Conservation (phyloP, 2,797 vertebrate species). For the Falco novaeseelandiae region DNA sequence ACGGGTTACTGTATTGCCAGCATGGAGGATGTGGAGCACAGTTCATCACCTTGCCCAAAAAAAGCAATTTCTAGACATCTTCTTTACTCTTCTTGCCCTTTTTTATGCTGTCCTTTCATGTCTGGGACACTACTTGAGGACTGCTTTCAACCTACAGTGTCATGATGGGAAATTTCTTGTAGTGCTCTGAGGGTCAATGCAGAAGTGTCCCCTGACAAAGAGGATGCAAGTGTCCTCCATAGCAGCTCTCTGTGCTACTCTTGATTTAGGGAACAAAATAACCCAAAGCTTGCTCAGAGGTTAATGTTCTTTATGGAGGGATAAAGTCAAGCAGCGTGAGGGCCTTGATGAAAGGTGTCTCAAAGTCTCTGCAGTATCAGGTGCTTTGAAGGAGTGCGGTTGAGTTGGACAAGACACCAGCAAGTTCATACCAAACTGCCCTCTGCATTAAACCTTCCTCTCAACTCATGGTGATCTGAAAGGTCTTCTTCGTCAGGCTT, state of each 20-base stretch:
- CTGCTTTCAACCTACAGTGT: background rate
- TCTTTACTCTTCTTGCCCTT: background rate
- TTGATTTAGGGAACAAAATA: background rate
- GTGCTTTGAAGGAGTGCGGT: background rate
- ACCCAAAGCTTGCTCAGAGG: background rate
- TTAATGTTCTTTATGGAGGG: background rate
- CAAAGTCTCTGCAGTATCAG: background rate
- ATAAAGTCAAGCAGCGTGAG: background rate
- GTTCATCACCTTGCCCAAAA: background rate
- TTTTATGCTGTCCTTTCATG: background rate
- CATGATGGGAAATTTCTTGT: background rate
- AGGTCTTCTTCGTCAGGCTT: background rate
- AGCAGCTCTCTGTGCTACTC: background rate
- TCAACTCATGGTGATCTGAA: background rate
- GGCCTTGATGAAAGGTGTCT: background rate
- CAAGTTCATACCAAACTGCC: background rate
- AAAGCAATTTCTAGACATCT: background rate
- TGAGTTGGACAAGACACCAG: background rate
- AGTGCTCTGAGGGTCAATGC: background rate
- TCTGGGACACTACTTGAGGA: background rate
- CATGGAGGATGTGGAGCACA: fast-evolving
- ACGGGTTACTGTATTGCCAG: background rate
- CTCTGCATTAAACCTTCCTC: background rate
- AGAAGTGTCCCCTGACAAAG: background rate
- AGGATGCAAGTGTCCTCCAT: background rate